Base-by-base conservation (phyloP, 2,888 invertebrate genomes). In the Esperia sulphurella region DNA sequence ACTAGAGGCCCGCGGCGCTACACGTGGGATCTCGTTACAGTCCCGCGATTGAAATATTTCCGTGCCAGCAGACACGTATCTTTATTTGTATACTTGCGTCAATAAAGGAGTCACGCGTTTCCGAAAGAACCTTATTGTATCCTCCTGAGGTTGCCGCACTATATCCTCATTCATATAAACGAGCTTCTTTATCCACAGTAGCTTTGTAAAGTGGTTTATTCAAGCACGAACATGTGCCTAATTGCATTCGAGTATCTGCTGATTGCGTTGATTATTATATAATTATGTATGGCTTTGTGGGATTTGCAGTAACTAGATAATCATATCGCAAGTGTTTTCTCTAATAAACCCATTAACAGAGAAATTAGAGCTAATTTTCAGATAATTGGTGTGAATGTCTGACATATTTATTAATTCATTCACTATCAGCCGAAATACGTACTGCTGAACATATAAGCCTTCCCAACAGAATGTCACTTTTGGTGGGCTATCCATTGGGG, bases 21-120 rank as follows among this genome's bases (percentile, higher is more conserved):
- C 62, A 58, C 63, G 63, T 58, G 64, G 69, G 68, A 70, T 68
- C 71, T 73, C 68, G 71, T 74, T 74, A 71, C 69, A 61, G 58
- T 63, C 51, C 53, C 64, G 49, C 68, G 67, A 73, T 73, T 68
- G 71, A 67, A 73, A 72, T 73, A 71, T 73, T 69, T 71, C 68
- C 68, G 61, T 51, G 55, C 65, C 69, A 67, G 55, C 60, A 58
- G 52, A 61, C 66, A 63, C 67, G 57, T 59, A 58, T 59, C 56
- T 58, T 55, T 68, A 70, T 71, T 70, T 72, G 66, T 67, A 59
- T 58, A 62, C 59, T 58, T 58, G 50, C 59, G 59, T 67, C 71
- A 66, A 68, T 68, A 35, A 35, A 70, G 57, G 57, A 61, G 59
- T 59, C 56, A 58, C 56, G 58, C 57, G 48, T 55, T 55, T 55